Evolutionary conservation across 2,113 vertebrate genomes (phyloP).

Genomic region (Scopus umbretta): DNA sequence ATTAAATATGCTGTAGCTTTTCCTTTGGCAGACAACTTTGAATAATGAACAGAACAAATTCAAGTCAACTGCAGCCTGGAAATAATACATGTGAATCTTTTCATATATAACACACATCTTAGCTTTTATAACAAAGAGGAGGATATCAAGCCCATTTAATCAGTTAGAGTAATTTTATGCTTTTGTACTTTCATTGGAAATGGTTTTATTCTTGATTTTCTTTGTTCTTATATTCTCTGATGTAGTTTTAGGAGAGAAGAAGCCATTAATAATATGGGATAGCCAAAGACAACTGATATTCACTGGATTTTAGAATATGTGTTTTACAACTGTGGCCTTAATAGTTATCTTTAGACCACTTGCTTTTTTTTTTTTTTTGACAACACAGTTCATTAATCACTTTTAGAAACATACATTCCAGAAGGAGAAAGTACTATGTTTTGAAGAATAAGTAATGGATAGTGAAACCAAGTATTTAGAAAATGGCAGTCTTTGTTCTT

Average conservation of each 20-base stretch:
- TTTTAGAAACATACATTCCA: rapidly evolving
- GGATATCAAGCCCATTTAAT: neutral
- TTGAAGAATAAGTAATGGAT: neutral
- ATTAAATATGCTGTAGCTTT: neutral
- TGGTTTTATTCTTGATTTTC: neutral
- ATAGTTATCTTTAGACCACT: neutral
- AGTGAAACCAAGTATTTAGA: neutral
- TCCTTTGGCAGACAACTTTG: neutral
- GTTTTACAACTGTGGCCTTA: neutral
- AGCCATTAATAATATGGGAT: neutral
- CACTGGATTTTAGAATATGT: neutral
- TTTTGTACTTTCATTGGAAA: neutral
- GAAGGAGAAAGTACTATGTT: neutral
- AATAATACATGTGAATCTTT: neutral
- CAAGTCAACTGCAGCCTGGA: neutral
- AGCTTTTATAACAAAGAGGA: neutral
- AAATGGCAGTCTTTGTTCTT: neutral
- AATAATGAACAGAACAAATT: neutral
- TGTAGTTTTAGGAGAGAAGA: neutral
- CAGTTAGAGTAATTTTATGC: neutral
- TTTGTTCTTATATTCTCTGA: neutral
- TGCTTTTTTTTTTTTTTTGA: neutral
- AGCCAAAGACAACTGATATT: neutral
- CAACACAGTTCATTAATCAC: neutral
- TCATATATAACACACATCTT: neutral